Base-by-base conservation (phyloP, 2,888 invertebrate genomes). In the Lapara coniferarum region DNA sequence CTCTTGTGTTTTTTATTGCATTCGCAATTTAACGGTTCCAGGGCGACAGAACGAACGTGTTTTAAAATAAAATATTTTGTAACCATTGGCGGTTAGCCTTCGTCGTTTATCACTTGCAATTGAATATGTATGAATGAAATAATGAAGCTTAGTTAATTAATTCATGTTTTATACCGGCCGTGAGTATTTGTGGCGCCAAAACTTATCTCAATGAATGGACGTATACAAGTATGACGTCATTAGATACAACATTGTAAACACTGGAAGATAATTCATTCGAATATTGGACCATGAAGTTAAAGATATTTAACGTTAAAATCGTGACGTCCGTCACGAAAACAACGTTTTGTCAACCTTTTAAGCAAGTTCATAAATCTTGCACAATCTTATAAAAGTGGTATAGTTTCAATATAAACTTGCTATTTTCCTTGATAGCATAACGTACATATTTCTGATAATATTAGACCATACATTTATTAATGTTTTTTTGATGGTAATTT, bases 321-420 rank as follows among this genome's bases (percentile, higher is more conserved):
- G 86, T 87, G 87, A 85, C 81, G 55, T 71, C 67, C 70, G 74
- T 79, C 82, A 83, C 84, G 84, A 86, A 68, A 25, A 1, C 46
- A 58, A 10, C 49, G 12, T 58, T 57, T 51, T 59, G 58, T 46
- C 13, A 68, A 49, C 37, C n/a, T 30, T 16, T 37, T 25, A 6
- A 25, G 46, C 49, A 13, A 66, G 78, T 82, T 81, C 68, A 66
- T 68, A 63, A 59, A 70, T 67, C 72, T 70, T 68, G 67, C 70
- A 76, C 73, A 56, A 37, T 37, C 25, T n/a, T 63, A 69, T 66
- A 53, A 37, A 14, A 66, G 12, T 53, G 37, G 16, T 19, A 55
- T 55, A 55, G 19, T 19, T 53, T 19, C 10, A 19, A 19, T 55
- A 55, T 55, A 53, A 53, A 53, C 8, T 2, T 53, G 53, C 16